Evolutionary conservation across 2,797 vertebrate species (phyloP), one percentile per base, ranked within the genome.

Genomic region (Tarsius wallacei): DNA sequence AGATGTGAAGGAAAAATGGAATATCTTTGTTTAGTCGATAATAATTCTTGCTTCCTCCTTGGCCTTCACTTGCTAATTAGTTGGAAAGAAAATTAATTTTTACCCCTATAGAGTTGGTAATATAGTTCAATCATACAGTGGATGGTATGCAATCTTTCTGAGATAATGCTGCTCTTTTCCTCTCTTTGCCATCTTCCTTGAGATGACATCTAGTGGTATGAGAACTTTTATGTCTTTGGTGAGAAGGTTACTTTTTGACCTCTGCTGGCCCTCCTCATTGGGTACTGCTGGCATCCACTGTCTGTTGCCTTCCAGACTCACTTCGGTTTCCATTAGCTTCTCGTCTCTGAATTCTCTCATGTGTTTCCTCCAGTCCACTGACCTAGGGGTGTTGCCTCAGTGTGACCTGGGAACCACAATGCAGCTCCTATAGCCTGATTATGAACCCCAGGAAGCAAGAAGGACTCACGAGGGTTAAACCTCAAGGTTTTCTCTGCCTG

Each of bases 1-100:
- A 53, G 42, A 85, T 71, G 13, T 73, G 51, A 73, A 77, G n/a
- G 53, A 14, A 61, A 96, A 83, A 70, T 68, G 61, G 5, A 49
- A 49, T 28, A 2, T 78, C n/a, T 80, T 90, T 70, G 24, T 87
- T 76, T 33, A 47, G 26, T 63, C 55, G 55, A 2, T 77, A 85
- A 86, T 90, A 81, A 73, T 63, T 86, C 19, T 94, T 66, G 31
- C 15, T 73, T 74, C 91, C 26, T 93, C 26, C 12, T 47, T 63
- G 47, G n/a, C 74, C 33, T 74, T 31, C 10, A 61, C 49, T 81
- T 90, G 64, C 68, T 53, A 33, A 89, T 91, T 89, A 51, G 9
- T 64, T 68, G 63, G 12, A 53, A 57, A 59, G 31, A 82, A 85
- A 85, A 33, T 66, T 81, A 53, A 26, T 7, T 73, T 93, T 89